phyloP scores from a whole-genome alignment of 2,797 vertebrate genomes.

The Cossypha niveicapilla region DNA sequence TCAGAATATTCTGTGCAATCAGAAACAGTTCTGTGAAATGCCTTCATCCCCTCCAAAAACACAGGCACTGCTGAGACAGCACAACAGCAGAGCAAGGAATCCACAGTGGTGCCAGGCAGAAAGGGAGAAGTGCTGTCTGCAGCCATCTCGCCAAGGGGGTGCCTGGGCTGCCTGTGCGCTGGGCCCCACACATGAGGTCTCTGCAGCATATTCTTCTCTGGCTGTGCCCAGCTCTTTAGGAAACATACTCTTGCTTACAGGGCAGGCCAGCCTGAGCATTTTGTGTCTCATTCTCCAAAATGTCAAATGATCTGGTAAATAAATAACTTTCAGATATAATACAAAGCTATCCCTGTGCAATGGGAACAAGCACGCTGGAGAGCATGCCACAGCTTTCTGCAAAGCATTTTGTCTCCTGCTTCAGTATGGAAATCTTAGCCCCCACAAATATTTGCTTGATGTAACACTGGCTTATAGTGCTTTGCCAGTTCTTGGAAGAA shows the following conservation, averaged over 20 bases:
- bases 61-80: neutral
- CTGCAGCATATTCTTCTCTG: neutral
- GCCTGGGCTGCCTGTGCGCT: neutral
- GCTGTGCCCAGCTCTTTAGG: neutral
- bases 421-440: neutral
- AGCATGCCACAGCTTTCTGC: neutral
- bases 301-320: conserved; percentile 31
- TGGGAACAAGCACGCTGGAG: neutral
- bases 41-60: neutral
- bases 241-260: neutral
- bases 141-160: neutral
- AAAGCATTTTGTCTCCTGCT: neutral
- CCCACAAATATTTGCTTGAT: conserved; percentile 18
- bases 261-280: neutral
- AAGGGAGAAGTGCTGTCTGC: neutral
- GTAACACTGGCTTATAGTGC: neutral
- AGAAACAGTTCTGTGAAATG: neutral
- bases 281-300: neutral
- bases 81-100: neutral
- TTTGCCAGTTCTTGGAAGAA: neutral
- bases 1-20: neutral
- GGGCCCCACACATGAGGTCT: neutral
- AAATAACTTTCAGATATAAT: neutral
- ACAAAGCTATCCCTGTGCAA: conserved; percentile 4
- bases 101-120: neutral